These are phyloP conservation scores for Menidia beryllina DNA, from an alignment of 2,113 vertebrate genomes.

Conservation along the genomic window DNA sequence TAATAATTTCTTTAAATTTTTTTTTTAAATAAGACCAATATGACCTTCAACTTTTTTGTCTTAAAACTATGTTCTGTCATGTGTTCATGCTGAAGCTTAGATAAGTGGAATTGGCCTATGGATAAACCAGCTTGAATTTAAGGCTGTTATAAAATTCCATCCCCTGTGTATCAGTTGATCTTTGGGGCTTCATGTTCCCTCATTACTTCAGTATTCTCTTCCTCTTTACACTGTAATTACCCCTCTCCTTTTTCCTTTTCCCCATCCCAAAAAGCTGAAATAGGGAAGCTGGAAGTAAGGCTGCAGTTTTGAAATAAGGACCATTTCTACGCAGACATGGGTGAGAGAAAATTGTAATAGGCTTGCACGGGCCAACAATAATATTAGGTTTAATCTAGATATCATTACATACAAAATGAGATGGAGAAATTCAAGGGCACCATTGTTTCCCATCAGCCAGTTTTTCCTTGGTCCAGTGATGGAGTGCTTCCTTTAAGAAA, in stretches of 20 bases:
- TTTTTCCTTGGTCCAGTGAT: constrained; percentile 62
- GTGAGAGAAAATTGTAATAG: constrained; percentile 66
- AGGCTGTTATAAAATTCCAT: constrained; percentile 9
- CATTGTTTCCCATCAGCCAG: constrained; percentile 70
- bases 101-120: background rate
- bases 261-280: constrained; percentile 28
- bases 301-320: constrained; percentile 58
- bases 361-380: constrained; percentile 75
- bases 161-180: constrained; percentile 15
- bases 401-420: constrained; percentile 79
- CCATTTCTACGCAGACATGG: constrained; percentile 62
- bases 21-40: background rate
- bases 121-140: constrained; percentile 19
- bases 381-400: constrained; percentile 83
- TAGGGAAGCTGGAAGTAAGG: constrained; percentile 59
- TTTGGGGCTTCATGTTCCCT: constrained; percentile 36
- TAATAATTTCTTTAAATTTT: too few species aligned
- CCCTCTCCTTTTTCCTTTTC: background rate
- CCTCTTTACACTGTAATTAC: constrained; percentile 55
- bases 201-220: constrained; percentile 23
- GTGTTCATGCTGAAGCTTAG: constrained; percentile 29
- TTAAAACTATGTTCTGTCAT: too few species aligned
- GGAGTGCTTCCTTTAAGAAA: constrained; percentile 75
- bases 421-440: constrained; percentile 76
- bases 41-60: too few species aligned